A percentile compares a stretch with the other conserved stretches of the same genome.
phyloP scores from a whole-genome alignment of 2,797 vertebrate species.

The Xiphorhynchus erythropygius region DNA sequence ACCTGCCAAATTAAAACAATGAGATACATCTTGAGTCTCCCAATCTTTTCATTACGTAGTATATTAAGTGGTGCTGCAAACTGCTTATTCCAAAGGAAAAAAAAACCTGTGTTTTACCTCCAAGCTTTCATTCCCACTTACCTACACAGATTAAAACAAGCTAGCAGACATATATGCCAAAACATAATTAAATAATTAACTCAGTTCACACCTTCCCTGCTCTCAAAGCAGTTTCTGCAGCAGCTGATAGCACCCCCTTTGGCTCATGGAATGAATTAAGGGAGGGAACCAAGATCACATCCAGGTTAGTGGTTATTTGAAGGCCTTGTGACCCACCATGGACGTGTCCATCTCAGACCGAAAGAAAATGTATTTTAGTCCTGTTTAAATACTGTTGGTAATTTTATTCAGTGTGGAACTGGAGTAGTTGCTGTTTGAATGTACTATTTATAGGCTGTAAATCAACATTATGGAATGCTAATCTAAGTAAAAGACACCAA shows the following conservation, averaged over 20 bases:
- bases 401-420: neutral
- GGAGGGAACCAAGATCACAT: neutral
- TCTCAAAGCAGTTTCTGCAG: neutral
- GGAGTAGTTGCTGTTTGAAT: neutral
- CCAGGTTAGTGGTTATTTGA: neutral
- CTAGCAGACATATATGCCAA: neutral
- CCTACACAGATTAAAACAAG: neutral
- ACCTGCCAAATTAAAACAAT: neutral
- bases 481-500: neutral
- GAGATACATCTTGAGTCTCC: neutral
- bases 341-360: neutral
- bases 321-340: neutral
- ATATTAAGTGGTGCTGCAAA: neutral
- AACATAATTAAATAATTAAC: neutral
- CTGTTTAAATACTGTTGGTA: neutral
- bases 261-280: neutral
- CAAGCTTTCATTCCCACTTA: neutral
- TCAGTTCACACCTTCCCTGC: neutral
- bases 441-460: neutral
- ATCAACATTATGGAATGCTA: neutral
- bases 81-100: neutral
- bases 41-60: neutral
- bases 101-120: neutral
- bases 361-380: neutral
- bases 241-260: neutral